Evolutionary conservation across 2,888 invertebrate species (phyloP).

Genomic region (Drosophila nigricruria): DNA sequence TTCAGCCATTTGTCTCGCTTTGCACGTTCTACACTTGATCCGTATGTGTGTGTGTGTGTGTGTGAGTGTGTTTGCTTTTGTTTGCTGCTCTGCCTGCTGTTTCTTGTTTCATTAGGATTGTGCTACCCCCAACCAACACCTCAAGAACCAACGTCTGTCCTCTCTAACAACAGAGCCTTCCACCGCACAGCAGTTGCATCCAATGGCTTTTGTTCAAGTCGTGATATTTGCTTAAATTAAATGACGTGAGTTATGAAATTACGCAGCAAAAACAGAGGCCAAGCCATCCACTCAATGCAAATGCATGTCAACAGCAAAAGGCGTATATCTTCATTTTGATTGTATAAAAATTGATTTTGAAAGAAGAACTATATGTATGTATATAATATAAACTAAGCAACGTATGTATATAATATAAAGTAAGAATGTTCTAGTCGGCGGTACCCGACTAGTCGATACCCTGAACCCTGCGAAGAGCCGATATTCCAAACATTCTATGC

Average conservation of each 20-base stretch:
- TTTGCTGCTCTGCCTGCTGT: slow-evolving; percentile 43
- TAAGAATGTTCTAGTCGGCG: no score
- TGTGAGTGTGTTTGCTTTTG: slow-evolving; percentile 31
- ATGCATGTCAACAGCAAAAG: slow-evolving; percentile 31
- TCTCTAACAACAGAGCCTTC: slow-evolving; percentile 31
- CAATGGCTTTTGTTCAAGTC: slow-evolving; percentile 83
- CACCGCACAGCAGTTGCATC: slow-evolving; percentile 77
- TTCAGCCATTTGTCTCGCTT: slow-evolving; percentile 78
- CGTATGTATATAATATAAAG: no score
- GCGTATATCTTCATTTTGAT: not conserved
- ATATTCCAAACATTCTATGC: no score
- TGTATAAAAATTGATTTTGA: not conserved
- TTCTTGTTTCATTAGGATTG: slow-evolving; percentile 74
- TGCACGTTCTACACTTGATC: slow-evolving; percentile 62
- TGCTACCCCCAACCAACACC: slow-evolving; percentile 14
- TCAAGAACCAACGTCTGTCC: slow-evolving; percentile 26
- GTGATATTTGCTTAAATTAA: slow-evolving; percentile 84
- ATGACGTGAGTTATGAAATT: slow-evolving; percentile 83
- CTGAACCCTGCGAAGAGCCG: no score
- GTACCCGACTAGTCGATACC: no score
- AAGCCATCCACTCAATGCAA: slow-evolving; percentile 12
- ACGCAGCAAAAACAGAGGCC: slow-evolving; percentile 28
- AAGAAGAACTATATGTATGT: no score
- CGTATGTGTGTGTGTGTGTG: slow-evolving; percentile 20
- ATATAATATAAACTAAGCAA: no score